A percentile compares a stretch with the other conserved stretches of the same genome.
These are phyloP conservation scores for Drosophila rubida DNA, from an alignment of 2,888 invertebrate genomes.

Conservation along the genomic window DNA sequence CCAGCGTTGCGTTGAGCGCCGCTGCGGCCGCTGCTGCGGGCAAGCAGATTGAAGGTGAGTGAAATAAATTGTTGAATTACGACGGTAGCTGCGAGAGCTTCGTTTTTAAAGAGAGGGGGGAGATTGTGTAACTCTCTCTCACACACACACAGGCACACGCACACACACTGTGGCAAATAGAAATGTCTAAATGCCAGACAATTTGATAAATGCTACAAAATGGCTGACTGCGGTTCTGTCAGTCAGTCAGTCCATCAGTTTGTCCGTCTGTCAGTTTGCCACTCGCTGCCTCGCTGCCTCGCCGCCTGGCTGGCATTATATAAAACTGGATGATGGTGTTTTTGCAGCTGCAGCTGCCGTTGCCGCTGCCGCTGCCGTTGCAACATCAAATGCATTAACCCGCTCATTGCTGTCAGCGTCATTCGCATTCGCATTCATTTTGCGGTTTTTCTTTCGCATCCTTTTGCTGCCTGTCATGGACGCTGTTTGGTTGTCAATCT, in stretches of 20 bases:
- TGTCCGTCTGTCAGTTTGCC: constrained; percentile 1
- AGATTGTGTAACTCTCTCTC: not conserved
- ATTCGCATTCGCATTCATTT: constrained; percentile 61
- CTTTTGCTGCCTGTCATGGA: constrained; percentile 34
- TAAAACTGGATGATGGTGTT: constrained; percentile 42
- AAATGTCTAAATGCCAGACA: constrained; percentile 73
- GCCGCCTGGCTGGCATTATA: constrained; percentile 13
- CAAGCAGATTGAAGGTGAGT: constrained; percentile 95
- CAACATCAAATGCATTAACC: constrained; percentile 74
- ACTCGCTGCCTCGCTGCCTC: not conserved
- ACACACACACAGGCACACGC: not conserved
- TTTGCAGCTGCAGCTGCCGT: constrained; percentile 9
- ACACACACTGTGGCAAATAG: constrained; percentile 52
- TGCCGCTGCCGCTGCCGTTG: constrained; percentile 40
- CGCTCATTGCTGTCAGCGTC: constrained; percentile 77
- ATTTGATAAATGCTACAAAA: constrained; percentile 81
- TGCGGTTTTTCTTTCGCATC: constrained; percentile 37
- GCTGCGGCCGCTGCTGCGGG: constrained; percentile 93
- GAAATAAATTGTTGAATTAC: not conserved
- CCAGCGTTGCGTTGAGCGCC: constrained; percentile 89
- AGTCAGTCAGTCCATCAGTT: constrained; percentile 20
- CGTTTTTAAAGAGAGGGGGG: not conserved
- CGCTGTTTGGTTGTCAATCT: constrained; percentile 51
- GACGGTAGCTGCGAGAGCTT: not conserved
- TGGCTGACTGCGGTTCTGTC: constrained; percentile 56